A percentile compares a stretch with the other conserved stretches of the same genome.
Conservation (phyloP, 2,113 vertebrate species). For the Strigops habroptila region DNA sequence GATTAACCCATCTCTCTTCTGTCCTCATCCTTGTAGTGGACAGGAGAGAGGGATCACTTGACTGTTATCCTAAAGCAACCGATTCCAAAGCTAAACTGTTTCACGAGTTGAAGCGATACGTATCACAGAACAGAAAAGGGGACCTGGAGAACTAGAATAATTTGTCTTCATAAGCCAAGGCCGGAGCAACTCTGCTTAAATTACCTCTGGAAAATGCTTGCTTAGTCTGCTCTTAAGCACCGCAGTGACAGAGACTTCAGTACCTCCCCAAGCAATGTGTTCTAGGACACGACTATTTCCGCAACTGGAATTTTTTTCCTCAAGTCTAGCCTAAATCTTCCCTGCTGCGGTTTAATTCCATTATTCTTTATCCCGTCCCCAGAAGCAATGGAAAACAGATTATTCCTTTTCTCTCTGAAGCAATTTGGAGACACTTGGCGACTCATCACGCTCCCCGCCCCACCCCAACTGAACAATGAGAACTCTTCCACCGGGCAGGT, state of each 20-base stretch:
- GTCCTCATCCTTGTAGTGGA: background rate
- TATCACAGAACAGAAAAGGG: background rate
- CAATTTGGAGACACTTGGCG: background rate
- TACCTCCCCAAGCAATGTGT: background rate
- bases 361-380: background rate
- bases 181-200: background rate
- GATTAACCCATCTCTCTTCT: background rate
- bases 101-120: background rate
- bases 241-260: background rate
- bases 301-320: background rate
- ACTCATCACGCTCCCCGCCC: background rate
- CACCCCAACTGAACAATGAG: background rate
- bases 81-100: background rate
- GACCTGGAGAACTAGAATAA: background rate
- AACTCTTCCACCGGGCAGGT: background rate
- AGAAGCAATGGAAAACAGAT: conserved; percentile 19
- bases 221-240: background rate
- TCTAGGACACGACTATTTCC: background rate
- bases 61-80: background rate
- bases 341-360: background rate
- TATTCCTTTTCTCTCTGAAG: background rate
- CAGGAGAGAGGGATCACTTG: background rate
- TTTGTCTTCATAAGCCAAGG: background rate
- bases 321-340: background rate
- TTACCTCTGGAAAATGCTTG: background rate